Conservation (phyloP, 2,888 invertebrate genomes). For the Cactoblastis cactorum region DNA sequence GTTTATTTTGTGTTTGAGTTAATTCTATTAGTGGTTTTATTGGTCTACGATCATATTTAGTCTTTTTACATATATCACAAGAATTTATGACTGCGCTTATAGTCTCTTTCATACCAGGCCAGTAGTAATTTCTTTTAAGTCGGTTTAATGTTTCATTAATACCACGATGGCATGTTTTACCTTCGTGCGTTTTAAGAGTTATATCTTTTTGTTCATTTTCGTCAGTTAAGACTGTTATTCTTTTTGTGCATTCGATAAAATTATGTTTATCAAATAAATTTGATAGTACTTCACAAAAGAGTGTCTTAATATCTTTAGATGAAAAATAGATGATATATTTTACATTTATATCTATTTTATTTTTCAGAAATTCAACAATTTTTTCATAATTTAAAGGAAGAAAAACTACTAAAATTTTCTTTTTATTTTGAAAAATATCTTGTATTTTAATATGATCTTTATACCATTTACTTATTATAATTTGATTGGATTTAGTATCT, state of each 20-base stretch:
- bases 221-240: neutral
- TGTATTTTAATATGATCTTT: slow-evolving; percentile 21
- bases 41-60: slow-evolving; percentile 14
- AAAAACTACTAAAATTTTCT: slow-evolving; percentile 27
- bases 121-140: slow-evolving; percentile 22
- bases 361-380: neutral
- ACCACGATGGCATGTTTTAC: slow-evolving; percentile 27
- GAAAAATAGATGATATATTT: neutral
- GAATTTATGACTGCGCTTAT: slow-evolving; percentile 8
- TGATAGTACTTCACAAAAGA: neutral
- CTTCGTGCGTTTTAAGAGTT: slow-evolving; percentile 22
- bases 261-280: neutral
- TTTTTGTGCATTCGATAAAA: neutral
- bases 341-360: neutral
- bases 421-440: slow-evolving; percentile 24
- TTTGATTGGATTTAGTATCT: slow-evolving; percentile 33
- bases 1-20: slow-evolving; percentile 14
- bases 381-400: slow-evolving; percentile 3
- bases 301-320: neutral
- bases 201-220: slow-evolving; percentile 22
- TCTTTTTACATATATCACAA: slow-evolving; percentile 11
- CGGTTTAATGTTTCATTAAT: slow-evolving; percentile 24
- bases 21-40: slow-evolving; percentile 12
- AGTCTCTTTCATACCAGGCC: slow-evolving; percentile 14
- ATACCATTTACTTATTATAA: slow-evolving; percentile 23